Percentiles rank a stretch among this genome's conserved stretches.
Evolutionary conservation across 2,113 vertebrate species (phyloP).

Genomic region (Muscicapa adusta): DNA sequence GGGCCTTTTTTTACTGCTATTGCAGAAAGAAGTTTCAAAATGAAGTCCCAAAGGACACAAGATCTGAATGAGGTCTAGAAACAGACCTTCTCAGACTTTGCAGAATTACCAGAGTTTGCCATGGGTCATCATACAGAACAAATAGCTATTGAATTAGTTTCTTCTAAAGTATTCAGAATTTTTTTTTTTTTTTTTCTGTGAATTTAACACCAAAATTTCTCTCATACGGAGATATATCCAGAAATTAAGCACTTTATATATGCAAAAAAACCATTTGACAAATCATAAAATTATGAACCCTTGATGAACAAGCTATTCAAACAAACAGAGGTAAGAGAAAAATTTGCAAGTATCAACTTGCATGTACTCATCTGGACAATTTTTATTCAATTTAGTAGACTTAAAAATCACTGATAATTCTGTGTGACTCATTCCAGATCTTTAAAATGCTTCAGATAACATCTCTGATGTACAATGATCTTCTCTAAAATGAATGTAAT

Average conservation of each 20-base stretch:
- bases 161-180: background rate
- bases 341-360: background rate
- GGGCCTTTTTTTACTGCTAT: background rate
- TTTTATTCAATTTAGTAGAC: background rate
- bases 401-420: background rate
- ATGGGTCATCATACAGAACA: background rate
- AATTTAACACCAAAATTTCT: background rate
- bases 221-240: background rate
- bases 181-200: background rate
- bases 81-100: background rate
- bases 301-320: background rate
- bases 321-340: background rate
- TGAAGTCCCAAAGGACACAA: background rate
- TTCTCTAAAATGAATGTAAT: background rate
- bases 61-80: background rate
- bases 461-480: background rate
- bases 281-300: background rate
- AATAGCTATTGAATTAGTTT: background rate
- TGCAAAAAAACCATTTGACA: background rate
- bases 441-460: background rate
- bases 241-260: background rate
- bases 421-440: background rate
- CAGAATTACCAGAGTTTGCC: background rate
- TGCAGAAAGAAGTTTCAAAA: background rate
- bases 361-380: background rate